Conservation (phyloP, 1,140 invertebrate species). For the Helicorthomorpha holstii region DNA sequence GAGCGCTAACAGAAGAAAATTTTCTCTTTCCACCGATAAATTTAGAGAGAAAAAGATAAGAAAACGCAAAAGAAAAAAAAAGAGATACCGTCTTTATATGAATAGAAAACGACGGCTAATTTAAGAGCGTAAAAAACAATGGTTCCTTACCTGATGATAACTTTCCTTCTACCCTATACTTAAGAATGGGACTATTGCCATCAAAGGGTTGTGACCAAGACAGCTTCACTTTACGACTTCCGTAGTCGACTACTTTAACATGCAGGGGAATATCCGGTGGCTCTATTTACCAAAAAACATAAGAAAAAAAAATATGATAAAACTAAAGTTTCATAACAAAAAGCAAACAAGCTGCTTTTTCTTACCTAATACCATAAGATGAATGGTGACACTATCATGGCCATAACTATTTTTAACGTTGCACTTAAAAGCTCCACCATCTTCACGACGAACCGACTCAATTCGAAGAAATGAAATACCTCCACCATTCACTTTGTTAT, state of each 20-base stretch:
- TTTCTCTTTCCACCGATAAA: no score
- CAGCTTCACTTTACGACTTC: conserved; percentile 45
- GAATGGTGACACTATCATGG: not conserved
- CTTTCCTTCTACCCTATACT: conserved; percentile 49
- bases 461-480: not conserved
- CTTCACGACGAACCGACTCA: not conserved
- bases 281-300: not conserved
- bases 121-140: no score
- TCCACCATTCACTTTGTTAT: not conserved
- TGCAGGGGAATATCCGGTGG: conserved; percentile 46
- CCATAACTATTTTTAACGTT: not conserved
- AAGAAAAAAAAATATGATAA: not conserved
- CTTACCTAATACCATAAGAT: not conserved
- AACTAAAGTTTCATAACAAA: conserved; percentile 13
- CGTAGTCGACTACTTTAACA: conserved; percentile 78
- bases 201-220: conserved; percentile 56
- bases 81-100: no score
- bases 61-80: no score
- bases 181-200: conserved; percentile 53
- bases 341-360: not conserved
- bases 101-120: no score
- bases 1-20: no score
- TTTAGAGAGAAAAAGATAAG: no score
- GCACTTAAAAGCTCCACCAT: not conserved
- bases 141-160: not conserved